These are phyloP conservation scores for Dioctria rufipes DNA, from an alignment of 2,888 invertebrate species.

Conservation along the genomic window DNA sequence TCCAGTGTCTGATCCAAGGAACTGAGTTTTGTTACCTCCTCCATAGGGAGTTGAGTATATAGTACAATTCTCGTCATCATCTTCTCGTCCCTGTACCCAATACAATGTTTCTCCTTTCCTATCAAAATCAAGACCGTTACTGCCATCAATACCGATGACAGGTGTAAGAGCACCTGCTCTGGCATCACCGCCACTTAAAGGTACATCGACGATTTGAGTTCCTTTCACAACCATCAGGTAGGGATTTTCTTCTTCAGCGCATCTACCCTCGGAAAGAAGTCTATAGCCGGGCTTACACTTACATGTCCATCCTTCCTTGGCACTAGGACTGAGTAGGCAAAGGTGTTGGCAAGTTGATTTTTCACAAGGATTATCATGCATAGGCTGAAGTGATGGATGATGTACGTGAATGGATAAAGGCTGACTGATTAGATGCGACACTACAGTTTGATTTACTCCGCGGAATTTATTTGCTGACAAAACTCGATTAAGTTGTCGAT, in stretches of 20 bases:
- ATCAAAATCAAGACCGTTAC: conserved; percentile 93
- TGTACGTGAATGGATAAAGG: conserved; percentile 96
- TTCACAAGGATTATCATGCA: conserved; percentile 83
- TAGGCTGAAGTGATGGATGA: conserved; percentile 94
- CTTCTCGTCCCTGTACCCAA: conserved; percentile 88
- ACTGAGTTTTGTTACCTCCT: conserved; percentile 87
- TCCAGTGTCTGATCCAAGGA: conserved; percentile 87
- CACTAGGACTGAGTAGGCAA: conserved; percentile 89
- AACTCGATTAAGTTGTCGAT: conserved; percentile 91
- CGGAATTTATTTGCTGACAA: conserved; percentile 92
- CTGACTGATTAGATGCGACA: conserved; percentile 94
- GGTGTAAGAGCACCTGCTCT: conserved; percentile 87
- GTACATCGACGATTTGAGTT: conserved; percentile 89
- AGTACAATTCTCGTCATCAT: conserved; percentile 88
- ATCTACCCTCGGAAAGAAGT: conserved; percentile 78
- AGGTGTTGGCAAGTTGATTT: conserved; percentile 87
- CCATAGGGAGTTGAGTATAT: conserved; percentile 87
- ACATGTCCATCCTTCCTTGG: conserved; percentile 83
- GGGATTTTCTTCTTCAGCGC: conserved; percentile 88
- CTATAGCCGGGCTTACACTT: conserved; percentile 93
- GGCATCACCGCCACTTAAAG: conserved; percentile 82
- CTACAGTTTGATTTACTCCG: conserved; percentile 92
- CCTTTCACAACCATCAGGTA: conserved; percentile 93
- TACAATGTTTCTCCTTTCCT: conserved; percentile 86
- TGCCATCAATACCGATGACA: conserved; percentile 90